Evolutionary conservation across 2,113 vertebrate genomes (phyloP).

Genomic region (Forbesichthys agassizii): DNA sequence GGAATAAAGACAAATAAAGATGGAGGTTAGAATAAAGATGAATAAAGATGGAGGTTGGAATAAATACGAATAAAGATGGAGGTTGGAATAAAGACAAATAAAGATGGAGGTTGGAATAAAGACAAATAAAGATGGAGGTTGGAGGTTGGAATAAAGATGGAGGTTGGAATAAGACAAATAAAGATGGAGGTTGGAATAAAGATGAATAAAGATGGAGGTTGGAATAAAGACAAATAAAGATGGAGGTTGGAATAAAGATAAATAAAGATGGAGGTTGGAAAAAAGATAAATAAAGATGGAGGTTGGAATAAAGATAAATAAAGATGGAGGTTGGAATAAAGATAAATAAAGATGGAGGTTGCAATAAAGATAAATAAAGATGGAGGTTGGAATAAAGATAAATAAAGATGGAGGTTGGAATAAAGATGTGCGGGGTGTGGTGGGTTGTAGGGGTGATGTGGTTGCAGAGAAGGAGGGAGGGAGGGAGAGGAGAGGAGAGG

Average conservation of each 20-base stretch:
- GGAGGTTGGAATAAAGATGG: too few relatives aligned
- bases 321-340: slow-evolving; percentile 28
- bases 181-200: too few relatives aligned
- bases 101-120: slow-evolving; percentile 8
- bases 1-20: slow-evolving; percentile 5
- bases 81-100: too few relatives aligned
- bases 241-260: neutral
- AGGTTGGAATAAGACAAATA: too few relatives aligned
- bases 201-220: too few relatives aligned
- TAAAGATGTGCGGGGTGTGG: neutral
- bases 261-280: too few relatives aligned
- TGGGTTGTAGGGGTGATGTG: slow-evolving; percentile 5
- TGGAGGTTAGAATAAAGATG: too few relatives aligned
- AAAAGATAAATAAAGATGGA: too few relatives aligned
- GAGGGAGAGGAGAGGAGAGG: slow-evolving; percentile 32
- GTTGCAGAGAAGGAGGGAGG: slow-evolving; percentile 33
- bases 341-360: neutral
- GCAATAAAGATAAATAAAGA: neutral
- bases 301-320: slow-evolving; percentile 14
- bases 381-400: neutral
- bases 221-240: neutral
- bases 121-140: neutral
- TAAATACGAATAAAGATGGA: too few relatives aligned
- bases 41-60: too few relatives aligned
- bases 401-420: neutral